A percentile compares a stretch with the other conserved stretches of the same genome.
These are phyloP conservation scores for Ectobius pallidus DNA, from an alignment of 2,888 invertebrate species.

Conservation along the genomic window DNA sequence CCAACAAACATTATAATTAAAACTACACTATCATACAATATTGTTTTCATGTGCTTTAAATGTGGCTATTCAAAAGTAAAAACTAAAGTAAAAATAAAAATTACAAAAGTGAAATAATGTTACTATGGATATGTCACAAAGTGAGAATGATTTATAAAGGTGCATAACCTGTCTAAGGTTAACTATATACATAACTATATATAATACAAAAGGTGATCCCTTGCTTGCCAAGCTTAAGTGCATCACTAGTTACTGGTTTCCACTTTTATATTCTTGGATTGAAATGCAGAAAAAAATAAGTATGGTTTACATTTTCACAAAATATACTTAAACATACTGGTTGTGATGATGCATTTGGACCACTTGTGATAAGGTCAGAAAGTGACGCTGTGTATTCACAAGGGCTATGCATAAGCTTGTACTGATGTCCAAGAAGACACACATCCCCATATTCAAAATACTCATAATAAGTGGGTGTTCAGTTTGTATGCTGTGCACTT, in stretches of 20 bases:
- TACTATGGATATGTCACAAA: neutral
- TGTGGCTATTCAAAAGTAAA: too few relatives aligned
- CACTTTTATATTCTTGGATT: neutral
- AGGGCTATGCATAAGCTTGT: too few relatives aligned
- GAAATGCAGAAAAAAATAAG: neutral
- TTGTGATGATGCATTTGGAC: neutral
- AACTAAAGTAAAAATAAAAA: neutral
- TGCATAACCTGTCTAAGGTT: neutral
- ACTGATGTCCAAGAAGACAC: too few relatives aligned
- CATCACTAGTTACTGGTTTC: neutral
- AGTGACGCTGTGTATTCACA: neutral
- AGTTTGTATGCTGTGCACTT: too few relatives aligned
- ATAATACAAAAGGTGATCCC: neutral
- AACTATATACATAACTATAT: neutral
- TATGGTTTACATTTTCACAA: neutral
- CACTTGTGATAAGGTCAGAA: neutral
- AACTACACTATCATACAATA: too few relatives aligned
- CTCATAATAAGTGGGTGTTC: too few relatives aligned
- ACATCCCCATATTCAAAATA: too few relatives aligned
- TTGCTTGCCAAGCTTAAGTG: neutral
- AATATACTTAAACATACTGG: neutral
- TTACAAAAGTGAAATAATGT: neutral
- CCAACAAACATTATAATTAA: too few relatives aligned
- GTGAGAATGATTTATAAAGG: neutral
- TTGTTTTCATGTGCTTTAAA: too few relatives aligned